A percentile compares a stretch with the other conserved stretches of the same genome.
Conservation (phyloP, 2,888 invertebrate genomes). For the Norana najaformis region DNA sequence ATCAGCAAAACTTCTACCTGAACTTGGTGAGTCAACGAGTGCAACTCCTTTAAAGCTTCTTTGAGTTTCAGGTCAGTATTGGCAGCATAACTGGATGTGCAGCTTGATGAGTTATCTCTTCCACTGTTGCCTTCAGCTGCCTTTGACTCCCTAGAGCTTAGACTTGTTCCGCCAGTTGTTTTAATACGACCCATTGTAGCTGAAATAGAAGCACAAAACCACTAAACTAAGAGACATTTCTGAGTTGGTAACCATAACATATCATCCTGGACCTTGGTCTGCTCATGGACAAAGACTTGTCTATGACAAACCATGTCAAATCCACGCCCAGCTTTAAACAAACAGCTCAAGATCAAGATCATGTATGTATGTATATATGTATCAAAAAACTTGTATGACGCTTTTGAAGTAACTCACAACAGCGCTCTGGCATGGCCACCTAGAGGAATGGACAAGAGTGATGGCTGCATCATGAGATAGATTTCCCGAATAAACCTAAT, state of each 20-base stretch:
- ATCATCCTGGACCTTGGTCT: background rate
- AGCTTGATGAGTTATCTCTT: background rate
- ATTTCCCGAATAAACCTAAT: too few species aligned
- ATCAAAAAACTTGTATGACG: too few species aligned
- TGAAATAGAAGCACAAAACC: background rate
- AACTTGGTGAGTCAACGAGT: constrained; percentile 77
- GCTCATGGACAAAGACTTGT: too few species aligned
- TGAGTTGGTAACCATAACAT: background rate
- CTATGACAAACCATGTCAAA: too few species aligned
- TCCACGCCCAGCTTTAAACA: too few species aligned
- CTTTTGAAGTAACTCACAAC: too few species aligned
- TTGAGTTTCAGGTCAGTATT: constrained; percentile 62
- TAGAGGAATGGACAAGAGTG: too few species aligned
- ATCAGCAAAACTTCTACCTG: constrained; percentile 65
- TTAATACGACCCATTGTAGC: constrained; percentile 18
- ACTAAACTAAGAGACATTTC: background rate
- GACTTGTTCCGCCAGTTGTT: background rate
- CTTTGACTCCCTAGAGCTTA: constrained; percentile 6
- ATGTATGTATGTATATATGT: too few species aligned
- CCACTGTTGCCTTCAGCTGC: background rate
- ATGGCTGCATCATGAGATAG: too few species aligned
- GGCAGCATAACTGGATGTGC: background rate
- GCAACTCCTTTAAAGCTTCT: constrained; percentile 79
- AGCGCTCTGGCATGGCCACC: too few species aligned
- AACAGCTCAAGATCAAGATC: too few species aligned